Conservation (phyloP, 2,113 vertebrate species). For the Sinocyclocheilus anophthalmus region DNA sequence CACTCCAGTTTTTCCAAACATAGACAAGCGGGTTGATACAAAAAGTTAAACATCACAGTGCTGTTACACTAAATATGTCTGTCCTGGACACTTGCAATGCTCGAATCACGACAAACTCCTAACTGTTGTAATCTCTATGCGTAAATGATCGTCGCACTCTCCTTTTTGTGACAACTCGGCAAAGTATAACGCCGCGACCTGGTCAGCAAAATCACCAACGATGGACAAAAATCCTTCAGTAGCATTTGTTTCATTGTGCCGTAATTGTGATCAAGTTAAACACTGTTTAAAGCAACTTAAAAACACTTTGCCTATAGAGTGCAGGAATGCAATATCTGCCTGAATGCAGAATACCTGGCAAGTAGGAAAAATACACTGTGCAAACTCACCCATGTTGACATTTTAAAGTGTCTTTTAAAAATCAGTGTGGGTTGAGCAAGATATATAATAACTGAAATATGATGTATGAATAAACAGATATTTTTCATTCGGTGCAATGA, state of each 20-base stretch:
- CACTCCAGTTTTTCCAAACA: neutral
- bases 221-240: constrained; percentile 1
- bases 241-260: constrained; percentile 23
- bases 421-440: neutral
- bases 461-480: constrained; percentile 20
- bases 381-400: constrained; percentile 26
- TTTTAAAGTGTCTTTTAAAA: constrained; percentile 42
- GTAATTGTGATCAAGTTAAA: constrained; percentile 3
- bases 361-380: constrained; percentile 30
- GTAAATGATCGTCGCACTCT: too few relatives aligned
- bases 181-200: too few relatives aligned
- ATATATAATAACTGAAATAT: neutral
- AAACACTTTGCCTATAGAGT: constrained; percentile 2
- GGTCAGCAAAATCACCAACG: too few relatives aligned
- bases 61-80: neutral
- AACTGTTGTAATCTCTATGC: too few relatives aligned
- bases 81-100: neutral
- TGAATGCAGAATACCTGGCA: neutral
- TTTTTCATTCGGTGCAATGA: neutral
- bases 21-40: too few relatives aligned
- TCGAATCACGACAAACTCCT: too few relatives aligned
- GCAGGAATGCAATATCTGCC: constrained; percentile 1
- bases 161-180: too few relatives aligned
- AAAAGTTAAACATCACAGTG: neutral
- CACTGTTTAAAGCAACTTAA: constrained; percentile 14